Conservation (phyloP, 64 coral and sea anemone species). For the Pocillopora damicornis region DNA sequence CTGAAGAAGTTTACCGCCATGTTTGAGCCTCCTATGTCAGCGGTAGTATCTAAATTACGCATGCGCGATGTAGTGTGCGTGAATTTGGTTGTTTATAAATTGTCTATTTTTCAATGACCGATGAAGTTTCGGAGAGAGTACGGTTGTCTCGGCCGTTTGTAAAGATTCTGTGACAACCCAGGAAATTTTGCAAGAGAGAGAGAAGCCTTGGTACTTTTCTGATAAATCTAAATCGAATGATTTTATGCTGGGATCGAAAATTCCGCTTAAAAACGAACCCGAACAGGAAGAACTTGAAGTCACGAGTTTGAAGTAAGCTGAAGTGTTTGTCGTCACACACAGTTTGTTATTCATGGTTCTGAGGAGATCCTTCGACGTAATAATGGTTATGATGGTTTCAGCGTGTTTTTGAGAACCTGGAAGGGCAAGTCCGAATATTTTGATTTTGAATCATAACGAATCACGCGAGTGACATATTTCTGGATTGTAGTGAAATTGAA, state of each 20-base stretch:
- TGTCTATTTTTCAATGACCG: background rate
- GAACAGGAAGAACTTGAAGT: background rate
- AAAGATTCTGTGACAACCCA: background rate
- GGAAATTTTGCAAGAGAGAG: background rate
- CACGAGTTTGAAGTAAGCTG: background rate
- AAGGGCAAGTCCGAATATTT: background rate
- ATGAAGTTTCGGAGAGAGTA: background rate
- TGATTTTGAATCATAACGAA: too few relatives aligned
- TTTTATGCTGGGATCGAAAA: background rate
- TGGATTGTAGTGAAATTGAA: background rate
- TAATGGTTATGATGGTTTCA: background rate
- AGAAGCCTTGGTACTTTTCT: background rate
- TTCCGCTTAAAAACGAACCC: background rate
- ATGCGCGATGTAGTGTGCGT: background rate
- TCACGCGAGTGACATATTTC: too few relatives aligned
- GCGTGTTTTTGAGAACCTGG: background rate
- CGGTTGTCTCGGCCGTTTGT: background rate
- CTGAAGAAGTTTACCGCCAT: constrained; percentile 9
- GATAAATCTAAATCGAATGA: background rate
- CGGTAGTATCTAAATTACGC: background rate
- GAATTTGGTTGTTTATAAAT: background rate
- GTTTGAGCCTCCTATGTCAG: constrained; percentile 30
- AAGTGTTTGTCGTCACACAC: background rate
- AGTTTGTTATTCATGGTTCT: background rate
- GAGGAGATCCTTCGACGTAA: background rate